Conservation (phyloP, 2,888 invertebrate genomes). For the Chrysina gloriosa region DNA sequence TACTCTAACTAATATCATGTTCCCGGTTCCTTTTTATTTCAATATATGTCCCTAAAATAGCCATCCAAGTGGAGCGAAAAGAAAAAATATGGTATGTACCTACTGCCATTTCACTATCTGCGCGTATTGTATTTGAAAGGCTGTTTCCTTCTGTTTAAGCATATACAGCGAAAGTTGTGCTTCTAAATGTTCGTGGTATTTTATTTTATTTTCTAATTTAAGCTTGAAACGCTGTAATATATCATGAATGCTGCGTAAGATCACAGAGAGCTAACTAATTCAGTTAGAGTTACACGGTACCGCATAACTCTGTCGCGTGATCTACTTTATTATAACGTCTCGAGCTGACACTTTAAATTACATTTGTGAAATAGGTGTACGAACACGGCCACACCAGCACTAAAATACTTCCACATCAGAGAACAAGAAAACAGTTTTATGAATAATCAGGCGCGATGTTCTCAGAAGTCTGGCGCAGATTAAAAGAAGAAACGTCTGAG, state of each 20-base stretch:
- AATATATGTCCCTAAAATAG: too few species aligned
- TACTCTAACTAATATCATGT: too few species aligned
- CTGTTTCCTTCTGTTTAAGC: too few species aligned
- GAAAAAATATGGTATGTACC: too few species aligned
- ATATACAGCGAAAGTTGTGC: too few species aligned
- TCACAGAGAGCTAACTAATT: conserved; percentile 19
- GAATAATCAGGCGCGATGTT: conserved; percentile 29
- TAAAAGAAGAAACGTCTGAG: not conserved
- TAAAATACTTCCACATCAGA: conserved; percentile 20
- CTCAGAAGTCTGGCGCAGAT: conserved; percentile 21
- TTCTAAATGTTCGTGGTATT: not conserved
- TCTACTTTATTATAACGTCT: conserved; percentile 27
- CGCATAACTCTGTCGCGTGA: conserved; percentile 26
- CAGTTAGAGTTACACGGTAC: conserved; percentile 17
- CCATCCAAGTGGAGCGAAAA: too few species aligned
- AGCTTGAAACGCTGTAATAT: conserved; percentile 8
- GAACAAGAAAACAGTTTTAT: conserved; percentile 30
- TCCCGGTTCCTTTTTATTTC: too few species aligned
- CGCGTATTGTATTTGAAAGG: too few species aligned
- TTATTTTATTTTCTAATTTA: conserved; percentile 23
- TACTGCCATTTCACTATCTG: too few species aligned
- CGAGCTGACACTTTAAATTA: conserved; percentile 24
- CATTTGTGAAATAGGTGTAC: conserved; percentile 28
- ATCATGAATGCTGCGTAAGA: conserved; percentile 10
- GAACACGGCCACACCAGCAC: conserved; percentile 11